A percentile compares a stretch with the other conserved stretches of the same genome.
phyloP scores from a whole-genome alignment of 2,888 invertebrate species.

The Meliscaeva auricollis region DNA sequence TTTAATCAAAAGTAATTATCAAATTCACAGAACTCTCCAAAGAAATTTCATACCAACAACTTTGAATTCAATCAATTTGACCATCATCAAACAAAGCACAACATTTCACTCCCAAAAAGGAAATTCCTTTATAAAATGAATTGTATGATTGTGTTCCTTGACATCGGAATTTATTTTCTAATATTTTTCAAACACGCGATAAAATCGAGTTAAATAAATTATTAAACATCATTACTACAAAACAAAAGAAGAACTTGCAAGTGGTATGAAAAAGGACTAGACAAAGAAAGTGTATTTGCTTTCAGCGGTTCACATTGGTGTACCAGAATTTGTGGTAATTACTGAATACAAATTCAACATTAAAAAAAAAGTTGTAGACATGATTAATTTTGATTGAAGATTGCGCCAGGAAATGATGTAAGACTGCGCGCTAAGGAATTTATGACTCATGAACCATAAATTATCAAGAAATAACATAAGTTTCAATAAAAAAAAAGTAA shows the following conservation, averaged over 20 bases:
- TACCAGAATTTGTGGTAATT: neutral
- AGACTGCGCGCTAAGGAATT: too few relatives aligned
- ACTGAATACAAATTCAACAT: neutral
- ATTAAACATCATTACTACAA: neutral
- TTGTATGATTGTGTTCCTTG: neutral
- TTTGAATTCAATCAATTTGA: too few relatives aligned
- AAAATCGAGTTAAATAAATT: neutral
- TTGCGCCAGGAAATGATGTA: too few relatives aligned
- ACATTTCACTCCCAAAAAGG: neutral
- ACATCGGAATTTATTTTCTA: constrained; percentile 5
- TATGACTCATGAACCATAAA: too few relatives aligned
- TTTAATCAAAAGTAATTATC: too few relatives aligned
- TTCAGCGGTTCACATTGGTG: constrained; percentile 8
- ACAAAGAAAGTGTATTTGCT: constrained; percentile 15
- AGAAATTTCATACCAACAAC: too few relatives aligned
- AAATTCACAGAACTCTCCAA: too few relatives aligned
- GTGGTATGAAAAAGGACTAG: constrained; percentile 12
- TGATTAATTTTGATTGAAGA: too few relatives aligned
- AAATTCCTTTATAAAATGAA: neutral
- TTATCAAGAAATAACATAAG: too few relatives aligned
- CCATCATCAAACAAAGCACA: too few relatives aligned
- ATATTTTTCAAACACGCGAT: constrained; percentile 32
- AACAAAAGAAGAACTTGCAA: constrained; percentile 9
- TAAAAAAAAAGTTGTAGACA: too few relatives aligned
- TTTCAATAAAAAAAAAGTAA: too few relatives aligned